Evolutionary conservation across 2,797 vertebrate species (phyloP).

Genomic region (Amazona ochrocephala): DNA sequence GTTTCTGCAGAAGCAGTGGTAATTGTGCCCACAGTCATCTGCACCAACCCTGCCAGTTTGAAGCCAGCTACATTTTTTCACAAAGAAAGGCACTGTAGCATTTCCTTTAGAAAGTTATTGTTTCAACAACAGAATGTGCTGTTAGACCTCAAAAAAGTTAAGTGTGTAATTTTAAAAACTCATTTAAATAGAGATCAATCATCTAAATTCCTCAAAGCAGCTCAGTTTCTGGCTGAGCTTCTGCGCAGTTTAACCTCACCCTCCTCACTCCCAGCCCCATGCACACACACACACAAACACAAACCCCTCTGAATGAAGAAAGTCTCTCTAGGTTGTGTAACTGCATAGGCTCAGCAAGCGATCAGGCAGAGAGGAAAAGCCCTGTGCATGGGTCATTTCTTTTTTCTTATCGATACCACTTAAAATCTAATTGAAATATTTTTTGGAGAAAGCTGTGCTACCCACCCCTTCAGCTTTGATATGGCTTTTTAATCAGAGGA

Average conservation of each 20-base stretch:
- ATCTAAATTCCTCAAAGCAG: neutral
- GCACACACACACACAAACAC: neutral
- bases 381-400: neutral
- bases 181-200: neutral
- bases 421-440: slow-evolving; percentile 64
- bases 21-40: neutral
- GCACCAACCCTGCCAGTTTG: neutral
- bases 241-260: neutral
- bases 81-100: neutral
- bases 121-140: neutral
- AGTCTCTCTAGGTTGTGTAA: neutral
- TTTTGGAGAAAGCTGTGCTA: slow-evolving; percentile 47
- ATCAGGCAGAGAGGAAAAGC: slow-evolving; percentile 16
- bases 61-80: slow-evolving; percentile 2
- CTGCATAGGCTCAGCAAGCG: neutral
- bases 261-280: neutral
- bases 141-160: neutral
- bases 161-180: neutral
- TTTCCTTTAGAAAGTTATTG: neutral
- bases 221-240: neutral
- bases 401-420: slow-evolving; percentile 11
- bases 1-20: slow-evolving; percentile 2
- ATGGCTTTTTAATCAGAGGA: slow-evolving; percentile 72
- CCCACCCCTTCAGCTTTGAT: slow-evolving; percentile 44
- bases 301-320: neutral